Percentiles rank a stretch among this genome's conserved stretches.
phyloP scores from a whole-genome alignment of 2,888 invertebrate species.

The Hypselothyrea guttata region DNA sequence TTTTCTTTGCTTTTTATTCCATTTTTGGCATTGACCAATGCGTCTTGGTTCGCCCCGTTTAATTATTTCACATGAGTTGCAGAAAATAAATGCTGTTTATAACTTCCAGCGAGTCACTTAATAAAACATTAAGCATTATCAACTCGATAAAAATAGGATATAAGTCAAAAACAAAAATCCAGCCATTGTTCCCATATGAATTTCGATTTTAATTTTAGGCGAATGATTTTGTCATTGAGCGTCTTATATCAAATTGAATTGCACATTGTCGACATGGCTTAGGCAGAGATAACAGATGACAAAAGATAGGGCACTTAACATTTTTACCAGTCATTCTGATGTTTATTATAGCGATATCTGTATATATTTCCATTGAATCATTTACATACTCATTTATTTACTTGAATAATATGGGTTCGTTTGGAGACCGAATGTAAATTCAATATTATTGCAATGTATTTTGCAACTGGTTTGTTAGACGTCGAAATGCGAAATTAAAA shows the following conservation, averaged over 20 bases:
- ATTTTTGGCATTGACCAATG: conserved; percentile 18
- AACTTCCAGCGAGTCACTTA: conserved; percentile 51
- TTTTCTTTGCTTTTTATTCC: neutral
- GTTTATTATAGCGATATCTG: conserved; percentile 30
- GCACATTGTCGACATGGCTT: conserved; percentile 9
- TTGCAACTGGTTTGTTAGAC: no score
- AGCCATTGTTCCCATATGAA: conserved; percentile 32
- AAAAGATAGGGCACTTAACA: conserved; percentile 17
- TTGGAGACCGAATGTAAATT: no score
- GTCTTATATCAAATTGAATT: conserved; percentile 24
- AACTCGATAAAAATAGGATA: conserved; percentile 30
- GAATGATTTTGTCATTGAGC: conserved; percentile 32
- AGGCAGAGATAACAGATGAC: no score
- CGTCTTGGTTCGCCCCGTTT: conserved; percentile 35
- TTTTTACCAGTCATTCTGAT: conserved; percentile 48
- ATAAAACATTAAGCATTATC: conserved; percentile 49
- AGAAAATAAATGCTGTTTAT: conserved; percentile 30
- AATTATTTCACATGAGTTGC: conserved; percentile 71
- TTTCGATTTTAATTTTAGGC: conserved; percentile 38
- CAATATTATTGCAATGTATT: no score
- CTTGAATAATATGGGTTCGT: no score
- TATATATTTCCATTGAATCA: neutral
- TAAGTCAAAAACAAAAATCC: conserved; percentile 6
- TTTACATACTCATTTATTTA: neutral
- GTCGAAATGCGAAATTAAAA: no score